phyloP scores from a whole-genome alignment of 2,888 invertebrate genomes.

The Drosophila macrospina region DNA sequence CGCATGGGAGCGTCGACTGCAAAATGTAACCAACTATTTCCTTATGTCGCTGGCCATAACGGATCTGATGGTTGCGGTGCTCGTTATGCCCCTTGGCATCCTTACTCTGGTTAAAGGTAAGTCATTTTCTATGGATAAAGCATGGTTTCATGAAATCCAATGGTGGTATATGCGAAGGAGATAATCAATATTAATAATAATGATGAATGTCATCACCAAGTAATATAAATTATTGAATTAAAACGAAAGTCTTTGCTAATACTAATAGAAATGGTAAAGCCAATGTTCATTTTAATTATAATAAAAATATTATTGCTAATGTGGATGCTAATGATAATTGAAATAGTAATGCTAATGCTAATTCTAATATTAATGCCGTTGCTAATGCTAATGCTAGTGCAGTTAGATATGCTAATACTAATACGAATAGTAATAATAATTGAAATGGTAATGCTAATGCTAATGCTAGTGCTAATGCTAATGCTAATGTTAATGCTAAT shows the following conservation, averaged over 20 bases:
- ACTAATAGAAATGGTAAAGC: not conserved
- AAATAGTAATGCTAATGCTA: too few relatives aligned
- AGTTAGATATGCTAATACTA: not conserved
- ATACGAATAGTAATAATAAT: not conserved
- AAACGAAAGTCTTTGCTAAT: not conserved
- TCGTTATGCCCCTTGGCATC: slow-evolving; percentile 98
- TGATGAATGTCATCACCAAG: too few relatives aligned
- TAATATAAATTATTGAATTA: too few relatives aligned
- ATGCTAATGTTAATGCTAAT: slow-evolving; percentile 3
- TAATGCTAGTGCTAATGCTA: not conserved
- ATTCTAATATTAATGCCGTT: slow-evolving; percentile 5
- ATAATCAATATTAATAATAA: too few relatives aligned
- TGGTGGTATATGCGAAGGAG: not conserved
- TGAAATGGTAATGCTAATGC: slow-evolving; percentile 1
- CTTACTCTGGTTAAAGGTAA: slow-evolving; percentile 92
- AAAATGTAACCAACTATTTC: slow-evolving; percentile 99
- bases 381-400: not conserved
- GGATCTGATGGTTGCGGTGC: slow-evolving; percentile 96
- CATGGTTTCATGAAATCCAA: not conserved
- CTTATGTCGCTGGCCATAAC: slow-evolving; percentile 98
- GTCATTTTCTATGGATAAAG: slow-evolving; percentile 67
- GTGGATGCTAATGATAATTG: too few relatives aligned
- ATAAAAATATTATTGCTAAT: slow-evolving; percentile 1
- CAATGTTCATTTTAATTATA: not conserved
- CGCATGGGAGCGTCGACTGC: slow-evolving; percentile 94